These are phyloP conservation scores for Lethrus apterus DNA, from an alignment of 1,140 invertebrate genomes.

Conservation along the genomic window DNA sequence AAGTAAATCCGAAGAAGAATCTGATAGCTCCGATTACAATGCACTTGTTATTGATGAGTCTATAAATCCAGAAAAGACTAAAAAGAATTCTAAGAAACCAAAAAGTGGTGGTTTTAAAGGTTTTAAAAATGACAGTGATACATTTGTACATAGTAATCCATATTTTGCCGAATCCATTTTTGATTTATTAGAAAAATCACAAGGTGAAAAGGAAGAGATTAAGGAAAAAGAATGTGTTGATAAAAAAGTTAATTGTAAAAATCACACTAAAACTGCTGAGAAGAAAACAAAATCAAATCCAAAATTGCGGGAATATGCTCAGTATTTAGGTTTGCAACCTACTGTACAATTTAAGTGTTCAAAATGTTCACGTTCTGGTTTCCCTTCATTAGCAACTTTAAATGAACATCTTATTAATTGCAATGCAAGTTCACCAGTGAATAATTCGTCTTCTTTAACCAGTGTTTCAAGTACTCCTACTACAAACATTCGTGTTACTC, in stretches of 20 bases:
- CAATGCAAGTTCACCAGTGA: constrained; percentile 39
- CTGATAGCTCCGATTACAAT: constrained; percentile 37
- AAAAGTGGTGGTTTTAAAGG: constrained; percentile 12
- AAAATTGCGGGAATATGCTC: constrained; percentile 56
- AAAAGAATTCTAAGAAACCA: constrained; percentile 23
- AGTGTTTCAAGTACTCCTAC: constrained; percentile 29
- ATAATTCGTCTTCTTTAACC: constrained; percentile 26
- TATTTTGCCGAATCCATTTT: constrained; percentile 39
- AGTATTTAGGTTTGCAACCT: constrained; percentile 62
- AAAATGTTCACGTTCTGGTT: constrained; percentile 55
- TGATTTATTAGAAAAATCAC: constrained; percentile 23
- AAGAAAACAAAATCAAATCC: constrained; percentile 20
- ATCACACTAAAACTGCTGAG: constrained; percentile 4
- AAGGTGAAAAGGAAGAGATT: constrained; percentile 6
- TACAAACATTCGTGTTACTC: constrained; percentile 53
- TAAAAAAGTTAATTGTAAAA: constrained; percentile 9
- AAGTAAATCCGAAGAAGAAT: constrained; percentile 20
- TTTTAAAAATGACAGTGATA: constrained; percentile 11
- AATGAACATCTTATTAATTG: constrained; percentile 56
- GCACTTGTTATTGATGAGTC: constrained; percentile 38
- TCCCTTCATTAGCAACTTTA: constrained; percentile 49
- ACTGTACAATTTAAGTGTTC: constrained; percentile 60
- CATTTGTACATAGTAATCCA: constrained; percentile 29
- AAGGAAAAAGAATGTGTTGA: constrained; percentile 1
- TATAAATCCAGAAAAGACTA: constrained; percentile 25